Evolutionary conservation across 2,888 invertebrate species (phyloP).

Genomic region (Eupeodes luniger): DNA sequence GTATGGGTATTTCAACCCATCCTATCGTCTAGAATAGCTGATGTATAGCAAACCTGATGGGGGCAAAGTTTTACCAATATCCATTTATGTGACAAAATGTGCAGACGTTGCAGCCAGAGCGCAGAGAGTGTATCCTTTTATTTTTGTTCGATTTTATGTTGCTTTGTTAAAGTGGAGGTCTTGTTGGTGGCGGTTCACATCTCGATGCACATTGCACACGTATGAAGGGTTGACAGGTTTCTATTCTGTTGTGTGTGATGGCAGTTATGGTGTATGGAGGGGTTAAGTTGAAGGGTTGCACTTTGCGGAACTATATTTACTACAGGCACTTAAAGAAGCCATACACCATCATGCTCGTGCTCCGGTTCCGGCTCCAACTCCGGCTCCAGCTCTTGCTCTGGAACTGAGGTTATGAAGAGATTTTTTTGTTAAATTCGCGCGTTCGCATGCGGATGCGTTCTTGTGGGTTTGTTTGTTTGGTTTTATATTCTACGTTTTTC

Average conservation of each 20-base stretch:
- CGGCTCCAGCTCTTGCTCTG: neutral
- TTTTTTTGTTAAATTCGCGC: conserved; percentile 32
- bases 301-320: conserved; percentile 64
- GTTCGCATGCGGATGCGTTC: conserved; percentile 48
- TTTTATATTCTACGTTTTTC: neutral
- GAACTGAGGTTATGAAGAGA: conserved; percentile 58
- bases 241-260: conserved; percentile 33
- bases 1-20: neutral
- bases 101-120: conserved; percentile 60
- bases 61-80: conserved; percentile 64
- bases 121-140: conserved; percentile 16
- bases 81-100: conserved; percentile 72
- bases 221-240: conserved; percentile 62
- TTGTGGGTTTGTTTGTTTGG: conserved; percentile 13
- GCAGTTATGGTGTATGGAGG: conserved; percentile 33
- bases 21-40: neutral
- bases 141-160: conserved; percentile 17
- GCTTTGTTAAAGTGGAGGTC: conserved; percentile 12
- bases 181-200: conserved; percentile 49
- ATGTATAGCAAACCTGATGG: conserved; percentile 10
- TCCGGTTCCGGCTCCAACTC: neutral
- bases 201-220: conserved; percentile 34
- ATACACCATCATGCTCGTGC: neutral
- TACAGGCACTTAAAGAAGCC: conserved; percentile 47
- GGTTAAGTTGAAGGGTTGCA: conserved; percentile 71